Conservation (phyloP, 1,140 invertebrate genomes). For the Leptoteleia sp. region DNA sequence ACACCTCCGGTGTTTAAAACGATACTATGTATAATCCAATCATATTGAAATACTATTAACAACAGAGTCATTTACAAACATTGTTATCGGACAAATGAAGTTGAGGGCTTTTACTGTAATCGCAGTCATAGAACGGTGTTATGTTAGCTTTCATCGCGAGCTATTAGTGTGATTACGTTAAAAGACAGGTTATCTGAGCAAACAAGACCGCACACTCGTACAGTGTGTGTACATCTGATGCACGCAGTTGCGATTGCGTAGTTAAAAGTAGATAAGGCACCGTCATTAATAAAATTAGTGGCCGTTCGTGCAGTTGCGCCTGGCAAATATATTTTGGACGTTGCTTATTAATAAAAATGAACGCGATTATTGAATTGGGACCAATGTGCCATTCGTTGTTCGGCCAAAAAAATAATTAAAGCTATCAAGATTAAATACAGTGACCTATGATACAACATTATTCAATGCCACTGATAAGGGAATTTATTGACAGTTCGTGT, state of each 20-base stretch:
- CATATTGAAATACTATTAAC: conserved; percentile 30
- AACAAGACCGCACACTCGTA: conserved; percentile 25
- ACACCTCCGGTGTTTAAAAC: conserved; percentile 5
- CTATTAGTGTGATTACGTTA: conserved; percentile 57
- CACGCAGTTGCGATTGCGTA: conserved; percentile 31
- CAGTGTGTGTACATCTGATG: conserved; percentile 13
- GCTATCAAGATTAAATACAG: conserved; percentile 24
- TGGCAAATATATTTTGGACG: too few relatives aligned
- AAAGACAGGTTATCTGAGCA: conserved; percentile 55
- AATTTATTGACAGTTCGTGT: conserved; percentile 12
- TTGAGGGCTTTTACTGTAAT: conserved; percentile 61
- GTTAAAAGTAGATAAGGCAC: conserved; percentile 26
- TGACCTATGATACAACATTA: conserved; percentile 26
- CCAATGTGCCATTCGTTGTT: not conserved
- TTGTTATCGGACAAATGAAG: conserved; percentile 44
- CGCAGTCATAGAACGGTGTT: conserved; percentile 41
- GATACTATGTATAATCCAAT: conserved; percentile 5
- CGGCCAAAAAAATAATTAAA: not conserved
- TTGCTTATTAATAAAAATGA: too few relatives aligned
- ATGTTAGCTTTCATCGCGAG: conserved; percentile 57
- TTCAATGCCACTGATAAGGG: conserved; percentile 35
- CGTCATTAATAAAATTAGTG: conserved; percentile 23
- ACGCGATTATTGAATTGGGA: too few relatives aligned
- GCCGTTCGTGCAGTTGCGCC: conserved; percentile 19
- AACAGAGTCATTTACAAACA: conserved; percentile 52